phyloP scores from a whole-genome alignment of 2,797 vertebrate genomes.

The Labroides dimidiatus region DNA sequence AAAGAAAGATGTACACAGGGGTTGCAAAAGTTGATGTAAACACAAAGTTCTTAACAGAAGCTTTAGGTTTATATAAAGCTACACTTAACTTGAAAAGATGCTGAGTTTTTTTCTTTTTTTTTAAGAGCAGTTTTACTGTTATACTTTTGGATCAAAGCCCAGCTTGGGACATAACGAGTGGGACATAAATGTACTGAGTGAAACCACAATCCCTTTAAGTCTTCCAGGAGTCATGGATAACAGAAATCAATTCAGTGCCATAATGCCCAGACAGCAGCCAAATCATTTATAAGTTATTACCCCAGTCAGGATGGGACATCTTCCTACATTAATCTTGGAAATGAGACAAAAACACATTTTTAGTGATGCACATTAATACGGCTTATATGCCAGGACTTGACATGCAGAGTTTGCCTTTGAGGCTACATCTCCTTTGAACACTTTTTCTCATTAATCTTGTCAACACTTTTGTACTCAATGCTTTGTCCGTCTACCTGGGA shows the following conservation, averaged over 20 bases:
- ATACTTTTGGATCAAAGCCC: too few relatives aligned
- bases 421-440: slow-evolving; percentile 20
- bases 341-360: slow-evolving; percentile 30
- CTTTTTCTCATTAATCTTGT: slow-evolving; percentile 46
- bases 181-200: too few relatives aligned
- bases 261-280: slow-evolving; percentile 28
- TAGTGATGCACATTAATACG: slow-evolving; percentile 25
- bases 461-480: neutral
- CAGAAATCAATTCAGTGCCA: slow-evolving; percentile 18
- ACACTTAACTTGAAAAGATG: too few relatives aligned
- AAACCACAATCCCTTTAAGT: too few relatives aligned
- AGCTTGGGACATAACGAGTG: too few relatives aligned
- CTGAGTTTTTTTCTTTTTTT: too few relatives aligned
- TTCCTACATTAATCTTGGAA: slow-evolving; percentile 44
- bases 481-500: slow-evolving; percentile 18
- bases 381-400: slow-evolving; percentile 55
- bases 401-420: neutral
- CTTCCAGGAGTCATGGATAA: slow-evolving; percentile 12
- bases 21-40: too few relatives aligned
- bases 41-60: too few relatives aligned
- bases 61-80: too few relatives aligned
- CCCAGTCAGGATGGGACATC: neutral
- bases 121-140: too few relatives aligned
- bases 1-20: too few relatives aligned
- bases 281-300: slow-evolving; percentile 29